Base-by-base conservation (phyloP, 2,113 vertebrate species). In the Dicerorhinus sumatrensis region DNA sequence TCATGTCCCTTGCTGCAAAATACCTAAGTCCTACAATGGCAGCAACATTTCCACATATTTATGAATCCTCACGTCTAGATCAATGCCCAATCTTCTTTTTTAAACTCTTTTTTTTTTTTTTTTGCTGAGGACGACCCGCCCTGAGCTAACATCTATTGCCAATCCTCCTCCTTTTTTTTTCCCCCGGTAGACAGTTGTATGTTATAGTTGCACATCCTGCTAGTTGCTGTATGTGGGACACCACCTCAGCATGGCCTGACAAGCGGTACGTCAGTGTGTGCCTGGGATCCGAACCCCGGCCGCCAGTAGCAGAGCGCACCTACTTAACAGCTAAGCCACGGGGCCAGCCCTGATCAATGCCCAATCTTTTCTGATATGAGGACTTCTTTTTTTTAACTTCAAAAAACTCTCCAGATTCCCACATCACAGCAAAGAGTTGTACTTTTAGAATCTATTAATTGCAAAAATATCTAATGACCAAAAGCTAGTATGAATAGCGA, bases 1-100 rank as follows among this genome's bases (percentile, higher is more conserved):
- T 65, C 65, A 4, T 54, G 42, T 67, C 29, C 60, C 70, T 97
- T 83, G 92, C 11, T 95, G 46, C 69, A 92, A 97, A 95, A 94
- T 72, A 46, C 8, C 65, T 36, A 94, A 62, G 8, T 77, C 95
- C 65, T 62, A 77, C 58, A 76, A 58, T 36, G 69, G 90, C 7
- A 75, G 25, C 8, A 82, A 62, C 1, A 87, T 7, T 56, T 81
- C 17, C 21, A 25, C 56, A 36, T 29, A 79, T 70, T 95, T 58
- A 75, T n/a, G 10, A 14, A 65, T 83, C 27, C 27, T 60, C 17
- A 46, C 13, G 48, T 48, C 60, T 87, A 92, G 39, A 21, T 84
- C 75, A 92, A 72, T 13, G 25, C 25, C 39, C 39, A 92, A 12
- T 6, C 62, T 77, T 81, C 42, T 42, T 42, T 42, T 42, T 42